Base-by-base conservation (phyloP, 2,888 invertebrate genomes). In the Synanthedon myopaeformis region DNA sequence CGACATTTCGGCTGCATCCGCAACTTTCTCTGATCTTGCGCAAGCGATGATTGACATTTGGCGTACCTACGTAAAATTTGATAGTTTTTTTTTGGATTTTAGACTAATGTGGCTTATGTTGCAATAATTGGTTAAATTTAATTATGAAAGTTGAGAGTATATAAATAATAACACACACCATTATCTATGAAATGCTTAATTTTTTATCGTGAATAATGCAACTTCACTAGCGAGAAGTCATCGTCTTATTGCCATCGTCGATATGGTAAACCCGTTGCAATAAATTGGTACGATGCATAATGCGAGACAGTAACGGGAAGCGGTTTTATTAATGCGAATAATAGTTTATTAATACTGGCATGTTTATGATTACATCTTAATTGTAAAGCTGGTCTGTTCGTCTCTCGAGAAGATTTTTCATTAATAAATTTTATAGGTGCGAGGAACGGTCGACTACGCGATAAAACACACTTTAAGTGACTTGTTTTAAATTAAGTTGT, bases 401-500 rank as follows among this genome's bases (percentile, higher is more conserved):
- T 45, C 13, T 45, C 45, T 45, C 3, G 14, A 45, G 45, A 45
- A 45, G 45, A 14, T 13, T 45, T 45, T 13, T 13, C n/a, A 45
- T n/a, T 45, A 45, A 45, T 13, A 14, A 45, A 23, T 59, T 61
- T 59, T 61, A 58, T 59, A 55, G 58, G 55, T 51, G 56, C 54
- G 58, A 55, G 56, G 56, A 55, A 60, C 58, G 55, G 52, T 60
- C 58, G 59, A 63, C 60, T 59, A 59, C 52, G 57, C 60, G 61
- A 65, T 66, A 65, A 69, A 63, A 69, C 64, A 61, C 59, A 58
- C 64, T 57, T 63, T 63, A 76, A 70, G 67, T 69, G 73, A 63
- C 69, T 70, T 69, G 70, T 67, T 78, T 78, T 75, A 78, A 82
- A 83, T 84, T 77, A 79, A 82, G 82, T 75, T 79, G 76, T 83